These are phyloP conservation scores for Clostera curtula DNA, from an alignment of 2,888 invertebrate species.

Conservation along the genomic window DNA sequence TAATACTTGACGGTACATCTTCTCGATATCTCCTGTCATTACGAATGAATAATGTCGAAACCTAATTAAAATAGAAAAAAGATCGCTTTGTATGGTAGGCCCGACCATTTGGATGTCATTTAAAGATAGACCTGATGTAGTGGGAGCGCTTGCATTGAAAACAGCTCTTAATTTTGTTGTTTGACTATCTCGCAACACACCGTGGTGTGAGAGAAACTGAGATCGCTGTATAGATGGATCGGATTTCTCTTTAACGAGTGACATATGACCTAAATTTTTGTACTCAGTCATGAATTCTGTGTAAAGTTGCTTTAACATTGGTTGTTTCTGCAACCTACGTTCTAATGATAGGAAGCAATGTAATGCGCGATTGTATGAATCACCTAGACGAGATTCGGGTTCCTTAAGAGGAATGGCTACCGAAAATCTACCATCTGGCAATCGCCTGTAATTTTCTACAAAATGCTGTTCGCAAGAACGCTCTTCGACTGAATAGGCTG, in stretches of 20 bases:
- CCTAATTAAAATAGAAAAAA: conserved; percentile 3
- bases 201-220: background rate
- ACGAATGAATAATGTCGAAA: conserved; percentile 4
- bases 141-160: background rate
- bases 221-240: background rate
- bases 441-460: conserved; percentile 1
- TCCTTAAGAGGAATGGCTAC: conserved; percentile 6
- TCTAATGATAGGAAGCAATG: background rate
- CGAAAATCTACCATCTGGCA: conserved; percentile 4
- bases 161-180: background rate
- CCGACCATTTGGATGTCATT: conserved; percentile 2
- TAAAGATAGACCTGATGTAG: background rate
- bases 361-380: background rate
- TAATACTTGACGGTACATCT: conserved; percentile 2
- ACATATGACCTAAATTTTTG: conserved; percentile 1
- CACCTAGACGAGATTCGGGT: conserved; percentile 1
- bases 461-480: conserved; percentile 1
- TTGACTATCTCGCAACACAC: background rate
- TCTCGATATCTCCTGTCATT: conserved; percentile 2
- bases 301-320: conserved; percentile 3
- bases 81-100: conserved; percentile 4
- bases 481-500: background rate
- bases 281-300: conserved; percentile 5
- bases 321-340: background rate
- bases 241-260: background rate